These are phyloP conservation scores for Apodemia duryi DNA, from an alignment of 2,888 invertebrate genomes.

Conservation along the genomic window DNA sequence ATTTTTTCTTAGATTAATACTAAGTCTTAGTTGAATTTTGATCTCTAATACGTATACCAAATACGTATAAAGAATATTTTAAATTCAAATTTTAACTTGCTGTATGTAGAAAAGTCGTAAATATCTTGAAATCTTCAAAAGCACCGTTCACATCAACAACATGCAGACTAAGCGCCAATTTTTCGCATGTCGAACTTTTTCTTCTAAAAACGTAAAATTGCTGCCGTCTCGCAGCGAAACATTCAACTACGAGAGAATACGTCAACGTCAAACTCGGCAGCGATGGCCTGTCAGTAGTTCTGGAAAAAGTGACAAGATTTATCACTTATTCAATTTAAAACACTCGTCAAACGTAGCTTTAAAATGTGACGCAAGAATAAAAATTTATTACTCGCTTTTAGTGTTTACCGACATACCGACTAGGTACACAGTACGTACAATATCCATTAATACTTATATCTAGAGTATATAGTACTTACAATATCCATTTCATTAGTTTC, in stretches of 20 bases:
- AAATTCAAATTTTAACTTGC: neutral
- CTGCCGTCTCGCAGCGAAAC: constrained; percentile 8
- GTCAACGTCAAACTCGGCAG: constrained; percentile 31
- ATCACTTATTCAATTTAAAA: constrained; percentile 67
- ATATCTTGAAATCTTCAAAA: neutral
- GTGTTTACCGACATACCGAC: neutral
- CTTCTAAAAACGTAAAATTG: constrained; percentile 13
- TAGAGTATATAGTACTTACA: too few relatives aligned
- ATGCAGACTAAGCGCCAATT: constrained; percentile 10
- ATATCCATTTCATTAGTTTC: too few relatives aligned
- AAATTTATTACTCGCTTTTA: constrained; percentile 24
- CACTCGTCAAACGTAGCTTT: constrained; percentile 37
- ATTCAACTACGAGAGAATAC: constrained; percentile 20
- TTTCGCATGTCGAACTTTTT: constrained; percentile 13
- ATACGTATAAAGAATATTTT: too few relatives aligned
- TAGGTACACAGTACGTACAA: neutral
- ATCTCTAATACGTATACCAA: too few relatives aligned
- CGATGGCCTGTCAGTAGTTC: constrained; percentile 44
- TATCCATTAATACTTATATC: too few relatives aligned
- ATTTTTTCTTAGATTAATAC: too few relatives aligned
- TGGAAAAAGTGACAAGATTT: constrained; percentile 58
- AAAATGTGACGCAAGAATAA: constrained; percentile 29
- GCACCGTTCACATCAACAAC: neutral
- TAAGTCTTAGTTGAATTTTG: too few relatives aligned
- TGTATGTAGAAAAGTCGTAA: neutral